Evolutionary conservation across 1,140 invertebrate species (phyloP), one percentile per base, ranked within the genome.

Genomic region (Belonocnema kinseyi): DNA sequence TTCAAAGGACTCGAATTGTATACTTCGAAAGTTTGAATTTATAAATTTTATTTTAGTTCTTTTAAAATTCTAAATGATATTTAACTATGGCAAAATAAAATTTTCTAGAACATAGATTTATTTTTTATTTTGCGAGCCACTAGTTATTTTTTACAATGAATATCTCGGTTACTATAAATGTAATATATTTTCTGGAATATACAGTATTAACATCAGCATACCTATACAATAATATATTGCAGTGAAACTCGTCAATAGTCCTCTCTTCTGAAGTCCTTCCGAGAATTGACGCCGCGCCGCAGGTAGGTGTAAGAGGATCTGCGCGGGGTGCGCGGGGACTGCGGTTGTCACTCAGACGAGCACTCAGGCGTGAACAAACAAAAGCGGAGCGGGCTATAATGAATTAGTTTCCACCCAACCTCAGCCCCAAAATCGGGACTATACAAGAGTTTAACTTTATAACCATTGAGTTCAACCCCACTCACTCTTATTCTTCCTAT

Each of bases 401-500:
- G n/a, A n/a, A n/a, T n/a, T n/a, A n/a, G n/a, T n/a, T n/a, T n/a
- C n/a, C n/a, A n/a, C n/a, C n/a, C n/a, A n/a, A n/a, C n/a, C n/a
- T n/a, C n/a, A n/a, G n/a, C n/a, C n/a, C n/a, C n/a, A n/a, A n/a
- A n/a, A n/a, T n/a, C n/a, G n/a, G n/a, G n/a, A n/a, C n/a, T 26
- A 26, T 26, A 26, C 21, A 26, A 26, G 1, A 26, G n/a, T n/a
- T n/a, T 26, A 26, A 66, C 16, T 16, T 66, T 66, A 40, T 33
- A 33, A 46, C 40, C 40, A 46, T 46, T 10, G 61, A 66, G n/a
- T 40, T 66, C 61, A 66, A 33, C n/a, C 26, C 33, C 61, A 46
- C 61, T 5, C 26, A 66, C 61, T n/a, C 14, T 66, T 66, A 33
- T 66, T 66, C 33, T 66, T 46, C 33, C 33, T 66, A 66, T 66